Evolutionary conservation across 2,113 vertebrate species (phyloP), one percentile per base, ranked within the genome.

Genomic region (Malaclemys terrapin): DNA sequence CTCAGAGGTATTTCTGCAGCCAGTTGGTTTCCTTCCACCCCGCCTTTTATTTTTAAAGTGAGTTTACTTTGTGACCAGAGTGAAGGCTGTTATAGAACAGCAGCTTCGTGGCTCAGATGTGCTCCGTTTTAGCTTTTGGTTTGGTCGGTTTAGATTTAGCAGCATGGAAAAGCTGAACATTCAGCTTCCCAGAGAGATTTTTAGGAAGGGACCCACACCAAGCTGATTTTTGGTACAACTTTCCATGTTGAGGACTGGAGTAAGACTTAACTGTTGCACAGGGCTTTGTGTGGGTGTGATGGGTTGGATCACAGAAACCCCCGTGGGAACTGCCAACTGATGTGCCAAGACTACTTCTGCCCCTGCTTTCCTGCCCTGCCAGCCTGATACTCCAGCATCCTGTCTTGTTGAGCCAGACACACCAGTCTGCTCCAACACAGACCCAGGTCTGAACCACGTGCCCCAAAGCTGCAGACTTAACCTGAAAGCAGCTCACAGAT

Each of bases 41-140:
- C 35, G 52, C 6, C 12, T 35, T 69, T 90, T 29, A 16, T 85
- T 91, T 93, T 90, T 38, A 78, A 78, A 47, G 24, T 47, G 13
- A 45, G 12, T 47, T 3, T 1, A 35, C 52, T 3, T 1, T 56
- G 17, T 25, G 35, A n/a, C 47, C 27, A 6, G 3, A 80, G 12
- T 50, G 89, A 54, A 89, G 50, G 29, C 62, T 59, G 10, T 7
- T 29, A 6, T 6, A 22, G 13, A 45, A 45, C 90, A 59, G 24
- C 8, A 85, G 38, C 19, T 72, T 25, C 13, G n/a, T 9, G 20
- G 65, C 69, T 87, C 92, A 54, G 38, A 87, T n/a, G 47, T 3
- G 3, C 89, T 17, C 16, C 10, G 0, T 35, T 84, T 87, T 69
- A 82, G 9, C 10, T 83, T 93, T 80, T 78, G 19, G 27, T 47